Conservation (phyloP, 2,888 invertebrate species). For the Aleiodes leptofemur region DNA sequence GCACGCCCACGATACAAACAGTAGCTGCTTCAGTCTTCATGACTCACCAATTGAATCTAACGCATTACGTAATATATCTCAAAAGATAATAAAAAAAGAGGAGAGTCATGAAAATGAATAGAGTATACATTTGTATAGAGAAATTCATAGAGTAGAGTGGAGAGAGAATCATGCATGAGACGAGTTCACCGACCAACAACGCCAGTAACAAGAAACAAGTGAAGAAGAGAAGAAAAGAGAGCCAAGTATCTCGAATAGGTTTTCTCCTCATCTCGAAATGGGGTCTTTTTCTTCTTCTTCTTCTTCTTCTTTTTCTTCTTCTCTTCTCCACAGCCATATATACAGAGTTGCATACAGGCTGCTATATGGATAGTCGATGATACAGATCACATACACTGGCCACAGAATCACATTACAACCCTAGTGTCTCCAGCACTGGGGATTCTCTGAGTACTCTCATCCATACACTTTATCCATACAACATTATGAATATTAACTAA, state of each 20-base stretch:
- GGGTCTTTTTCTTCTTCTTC: neutral
- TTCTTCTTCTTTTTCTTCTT: neutral
- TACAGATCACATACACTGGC: conserved; percentile 48
- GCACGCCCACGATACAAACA: neutral
- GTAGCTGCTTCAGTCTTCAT: conserved; percentile 5
- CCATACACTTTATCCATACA: neutral
- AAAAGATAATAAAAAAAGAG: conserved; percentile 6
- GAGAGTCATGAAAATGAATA: neutral
- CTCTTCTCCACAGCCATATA: no score
- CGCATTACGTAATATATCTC: conserved; percentile 6
- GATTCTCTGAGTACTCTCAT: conserved; percentile 19
- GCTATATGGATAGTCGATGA: conserved; percentile 40
- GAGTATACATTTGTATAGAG: neutral
- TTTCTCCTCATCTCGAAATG: neutral
- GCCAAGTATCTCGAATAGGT: neutral
- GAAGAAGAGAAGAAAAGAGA: neutral
- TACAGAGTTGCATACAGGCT: no score
- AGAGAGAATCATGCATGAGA: conserved; percentile 2
- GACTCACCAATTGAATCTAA: conserved; percentile 19
- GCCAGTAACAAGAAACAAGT: conserved; percentile 17
- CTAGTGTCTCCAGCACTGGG: conserved; percentile 7
- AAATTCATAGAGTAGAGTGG: neutral
- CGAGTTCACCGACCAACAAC: neutral
- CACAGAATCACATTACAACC: conserved; percentile 53
- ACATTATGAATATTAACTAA: neutral